Evolutionary conservation across 2,113 vertebrate species (phyloP).

Genomic region (Scopus umbretta): DNA sequence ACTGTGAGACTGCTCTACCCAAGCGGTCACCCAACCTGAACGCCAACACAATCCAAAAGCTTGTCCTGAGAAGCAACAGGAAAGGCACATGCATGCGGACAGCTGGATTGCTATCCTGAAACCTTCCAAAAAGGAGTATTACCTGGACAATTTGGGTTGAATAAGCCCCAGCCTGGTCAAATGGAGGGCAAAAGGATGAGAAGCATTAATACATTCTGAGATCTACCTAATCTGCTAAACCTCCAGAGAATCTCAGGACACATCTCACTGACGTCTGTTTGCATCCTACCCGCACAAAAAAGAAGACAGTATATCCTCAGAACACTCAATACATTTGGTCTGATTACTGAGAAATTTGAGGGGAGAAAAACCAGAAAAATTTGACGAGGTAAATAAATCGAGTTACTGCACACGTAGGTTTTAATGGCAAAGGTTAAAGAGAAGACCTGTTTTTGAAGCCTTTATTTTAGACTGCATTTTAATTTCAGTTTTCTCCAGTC

Average conservation of each 20-base stretch:
- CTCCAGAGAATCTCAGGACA: neutral
- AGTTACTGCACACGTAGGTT: neutral
- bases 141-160: neutral
- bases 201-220: neutral
- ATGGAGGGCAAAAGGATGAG: neutral
- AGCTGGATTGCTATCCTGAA: neutral
- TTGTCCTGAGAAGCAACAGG: neutral
- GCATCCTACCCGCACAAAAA: neutral
- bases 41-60: neutral
- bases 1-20: neutral
- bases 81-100: rapidly evolving
- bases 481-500: neutral
- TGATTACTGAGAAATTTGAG: neutral
- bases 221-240: neutral
- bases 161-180: neutral
- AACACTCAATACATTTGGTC: neutral
- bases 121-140: neutral
- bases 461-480: neutral
- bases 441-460: neutral
- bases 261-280: neutral
- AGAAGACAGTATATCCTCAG: neutral
- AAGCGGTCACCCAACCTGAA: neutral
- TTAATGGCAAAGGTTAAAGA: neutral
- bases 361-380: neutral
- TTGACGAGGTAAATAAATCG: neutral